Evolutionary conservation across 2,113 vertebrate species (phyloP).

Genomic region (Mastomys coucha): DNA sequence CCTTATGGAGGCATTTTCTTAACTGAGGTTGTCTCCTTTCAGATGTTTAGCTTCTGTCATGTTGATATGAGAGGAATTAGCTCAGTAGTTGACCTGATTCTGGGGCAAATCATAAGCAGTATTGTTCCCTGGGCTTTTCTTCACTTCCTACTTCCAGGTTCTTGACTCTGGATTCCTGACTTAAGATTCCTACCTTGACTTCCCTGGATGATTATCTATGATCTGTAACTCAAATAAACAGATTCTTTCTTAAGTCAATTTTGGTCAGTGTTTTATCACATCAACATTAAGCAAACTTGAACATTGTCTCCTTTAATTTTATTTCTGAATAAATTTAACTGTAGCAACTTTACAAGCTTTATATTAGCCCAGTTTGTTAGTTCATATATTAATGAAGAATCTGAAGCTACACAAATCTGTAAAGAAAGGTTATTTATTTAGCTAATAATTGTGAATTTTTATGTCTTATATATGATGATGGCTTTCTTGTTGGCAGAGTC

Average conservation of each 20-base stretch:
- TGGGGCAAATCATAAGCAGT: not conserved
- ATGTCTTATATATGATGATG: not conserved
- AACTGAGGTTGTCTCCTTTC: not conserved
- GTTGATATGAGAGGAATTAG: not conserved
- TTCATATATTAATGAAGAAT: not conserved
- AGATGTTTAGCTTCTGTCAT: not conserved
- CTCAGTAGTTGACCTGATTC: not conserved
- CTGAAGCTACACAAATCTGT: not conserved
- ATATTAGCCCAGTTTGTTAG: not conserved
- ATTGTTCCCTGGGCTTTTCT: not conserved
- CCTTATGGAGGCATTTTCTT: not conserved
- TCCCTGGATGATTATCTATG: not conserved
- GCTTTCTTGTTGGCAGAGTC: not conserved
- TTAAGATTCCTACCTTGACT: not conserved
- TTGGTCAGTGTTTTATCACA: not conserved
- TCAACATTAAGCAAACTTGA: not conserved
- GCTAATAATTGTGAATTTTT: not conserved
- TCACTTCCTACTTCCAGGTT: not conserved
- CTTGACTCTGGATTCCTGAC: not conserved
- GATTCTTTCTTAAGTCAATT: not conserved
- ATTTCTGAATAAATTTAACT: not conserved
- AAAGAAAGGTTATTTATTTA: not conserved
- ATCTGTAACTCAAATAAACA: not conserved
- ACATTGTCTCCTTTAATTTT: not conserved
- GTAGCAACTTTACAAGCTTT: not conserved